Evolutionary conservation across 2,797 vertebrate species (phyloP).

Genomic region (Megaceryle alcyon): DNA sequence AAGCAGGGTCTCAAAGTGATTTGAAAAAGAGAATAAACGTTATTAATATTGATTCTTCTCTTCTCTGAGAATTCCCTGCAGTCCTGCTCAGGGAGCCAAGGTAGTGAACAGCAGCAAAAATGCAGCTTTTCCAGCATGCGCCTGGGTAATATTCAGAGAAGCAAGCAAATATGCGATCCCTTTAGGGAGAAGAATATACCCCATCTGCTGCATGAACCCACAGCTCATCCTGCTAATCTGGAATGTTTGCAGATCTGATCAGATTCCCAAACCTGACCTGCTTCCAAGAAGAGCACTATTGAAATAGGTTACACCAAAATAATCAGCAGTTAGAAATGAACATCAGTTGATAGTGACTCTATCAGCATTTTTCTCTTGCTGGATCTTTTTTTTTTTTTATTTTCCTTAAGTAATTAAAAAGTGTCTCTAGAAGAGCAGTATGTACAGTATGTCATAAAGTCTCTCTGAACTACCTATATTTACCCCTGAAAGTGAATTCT

Average conservation of each 20-base stretch:
- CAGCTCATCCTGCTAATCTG: not conserved
- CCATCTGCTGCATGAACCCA: not conserved
- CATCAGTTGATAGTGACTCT: conserved; percentile 49
- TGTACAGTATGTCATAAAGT: conserved; percentile 91
- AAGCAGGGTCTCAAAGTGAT: conserved; percentile 26
- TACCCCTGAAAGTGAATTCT: conserved; percentile 99
- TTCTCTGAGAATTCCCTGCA: conserved; percentile 13
- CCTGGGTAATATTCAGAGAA: not conserved
- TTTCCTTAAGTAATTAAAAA: conserved; percentile 82
- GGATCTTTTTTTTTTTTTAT: conserved; percentile 23
- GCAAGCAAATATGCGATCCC: not conserved
- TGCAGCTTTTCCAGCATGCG: not conserved
- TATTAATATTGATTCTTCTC: conserved; percentile 54
- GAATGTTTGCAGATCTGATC: not conserved
- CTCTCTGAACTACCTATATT: conserved; percentile 99
- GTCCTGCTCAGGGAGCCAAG: conserved; percentile 7
- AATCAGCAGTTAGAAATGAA: conserved; percentile 57
- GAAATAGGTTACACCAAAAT: conserved; percentile 27
- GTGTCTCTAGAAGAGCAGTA: conserved; percentile 83
- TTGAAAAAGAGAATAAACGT: conserved; percentile 3
- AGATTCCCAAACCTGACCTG: conserved; percentile 10
- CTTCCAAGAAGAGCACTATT: not conserved
- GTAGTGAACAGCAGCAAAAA: conserved; percentile 1
- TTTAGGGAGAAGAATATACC: not conserved
- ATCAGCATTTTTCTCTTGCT: conserved; percentile 66